Base-by-base conservation (phyloP, 2,797 vertebrate species). In the Trachops cirrhosus region DNA sequence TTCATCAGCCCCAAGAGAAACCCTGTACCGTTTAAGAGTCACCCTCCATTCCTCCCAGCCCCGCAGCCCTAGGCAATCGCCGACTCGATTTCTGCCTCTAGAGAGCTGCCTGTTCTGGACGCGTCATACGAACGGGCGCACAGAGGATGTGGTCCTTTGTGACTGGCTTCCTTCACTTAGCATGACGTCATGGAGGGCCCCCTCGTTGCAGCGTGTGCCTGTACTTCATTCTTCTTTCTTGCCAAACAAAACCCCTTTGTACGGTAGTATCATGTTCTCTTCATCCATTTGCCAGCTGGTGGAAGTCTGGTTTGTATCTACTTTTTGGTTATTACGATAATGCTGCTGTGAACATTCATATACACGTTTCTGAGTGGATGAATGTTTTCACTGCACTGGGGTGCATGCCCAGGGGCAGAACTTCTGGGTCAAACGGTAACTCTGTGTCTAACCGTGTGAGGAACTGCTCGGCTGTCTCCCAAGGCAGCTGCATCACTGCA, bases 341-440 rank as follows among this genome's bases (percentile, higher is more conserved):
- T 19, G 54, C 37, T 29, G 32, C n/a, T 9, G 5, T 39, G 84
- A 77, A 75, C 59, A 59, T 24, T 12, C 34, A 26, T 26, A 7
- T 2, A 22, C 1, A 22, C 18, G 18, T n/a, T 85, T 91, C 48
- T 34, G 14, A 9, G 41, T 15, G 34, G 6, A 39, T 26, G 34
- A 21, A 37, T 24, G 88, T 52, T 83, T 89, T 44, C n/a, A 5
- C 1, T 57, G 74, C 34, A 22, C 78, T 32, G 41, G 73, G 24
- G 16, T 32, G 0, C 0, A 1, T 2, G 48, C 22, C 62, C 2
- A 26, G 39, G 11, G 44, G 37, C 9, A 24, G 41, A 78, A 15
- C 1, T 32, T 21, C 86, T n/a, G 16, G 21, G 16, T 83, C 64
- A 67, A 19, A 29, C 0, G 14, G 48, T 15, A 34, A 41, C 10